These are phyloP conservation scores for Coelopa pilipes DNA, from an alignment of 2,888 invertebrate genomes.

Conservation along the genomic window DNA sequence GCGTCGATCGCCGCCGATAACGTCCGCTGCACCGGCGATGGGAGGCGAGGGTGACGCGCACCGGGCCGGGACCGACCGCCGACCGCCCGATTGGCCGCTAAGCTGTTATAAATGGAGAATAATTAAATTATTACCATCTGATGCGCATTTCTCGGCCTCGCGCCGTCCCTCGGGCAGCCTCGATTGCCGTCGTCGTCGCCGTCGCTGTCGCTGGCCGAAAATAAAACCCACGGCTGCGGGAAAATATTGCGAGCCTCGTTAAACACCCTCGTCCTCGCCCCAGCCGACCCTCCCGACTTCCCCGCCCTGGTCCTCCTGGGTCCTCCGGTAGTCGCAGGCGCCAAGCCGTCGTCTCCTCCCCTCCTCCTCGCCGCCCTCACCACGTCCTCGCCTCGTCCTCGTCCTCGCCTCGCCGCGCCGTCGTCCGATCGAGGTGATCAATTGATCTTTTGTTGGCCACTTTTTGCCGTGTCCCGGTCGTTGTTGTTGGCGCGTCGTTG, in stretches of 20 bases:
- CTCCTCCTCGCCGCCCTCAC: no score
- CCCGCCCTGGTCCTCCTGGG: no score
- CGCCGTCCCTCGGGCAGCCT: not conserved
- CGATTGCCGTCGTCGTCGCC: not conserved
- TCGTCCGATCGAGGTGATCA: conserved; percentile 40
- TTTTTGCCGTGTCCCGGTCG: not conserved
- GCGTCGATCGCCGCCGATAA: not conserved
- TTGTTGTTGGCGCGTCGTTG: no score
- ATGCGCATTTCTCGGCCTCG: not conserved
- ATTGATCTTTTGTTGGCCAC: conserved; percentile 38
- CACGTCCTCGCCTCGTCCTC: not conserved
- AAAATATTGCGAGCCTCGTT: conserved; percentile 17
- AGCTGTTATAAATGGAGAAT: conserved; percentile 44
- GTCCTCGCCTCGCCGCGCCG: conserved; percentile 40
- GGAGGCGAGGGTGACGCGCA: conserved; percentile 15
- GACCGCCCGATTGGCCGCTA: not conserved
- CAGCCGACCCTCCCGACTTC: not conserved
- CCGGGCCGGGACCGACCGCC: not conserved
- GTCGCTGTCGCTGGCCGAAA: not conserved
- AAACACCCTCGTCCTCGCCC: conserved; percentile 19
- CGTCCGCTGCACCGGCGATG: not conserved
- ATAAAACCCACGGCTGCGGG: conserved; percentile 13
- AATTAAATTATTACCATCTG: conserved; percentile 48
- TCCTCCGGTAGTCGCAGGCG: conserved; percentile 24
- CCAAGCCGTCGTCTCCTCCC: conserved; percentile 35